phyloP scores from a whole-genome alignment of 2,113 vertebrate genomes.

The Dolichallabes microphthalmus region DNA sequence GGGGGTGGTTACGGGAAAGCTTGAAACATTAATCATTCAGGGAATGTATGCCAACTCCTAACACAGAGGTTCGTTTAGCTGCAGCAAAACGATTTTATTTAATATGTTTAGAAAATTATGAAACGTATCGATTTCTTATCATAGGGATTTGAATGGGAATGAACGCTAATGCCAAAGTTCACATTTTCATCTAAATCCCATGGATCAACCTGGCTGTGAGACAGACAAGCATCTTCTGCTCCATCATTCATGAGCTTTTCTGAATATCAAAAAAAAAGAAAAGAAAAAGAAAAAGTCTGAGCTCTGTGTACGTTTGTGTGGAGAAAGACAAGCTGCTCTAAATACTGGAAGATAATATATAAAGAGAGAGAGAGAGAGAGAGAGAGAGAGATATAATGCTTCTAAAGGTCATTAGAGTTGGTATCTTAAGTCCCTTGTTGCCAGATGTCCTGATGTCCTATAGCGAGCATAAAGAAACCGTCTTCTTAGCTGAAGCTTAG shows the following conservation, averaged over 20 bases:
- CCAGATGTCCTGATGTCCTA: conserved; percentile 45
- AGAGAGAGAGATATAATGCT: conserved; percentile 12
- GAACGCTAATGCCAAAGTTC: conserved; percentile 37
- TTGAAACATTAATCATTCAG: background rate
- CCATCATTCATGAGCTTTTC: conserved; percentile 54
- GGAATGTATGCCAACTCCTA: no score
- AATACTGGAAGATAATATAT: conserved; percentile 22
- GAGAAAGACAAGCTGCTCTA: conserved; percentile 33
- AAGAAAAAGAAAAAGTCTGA: conserved; percentile 1
- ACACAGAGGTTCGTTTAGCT: background rate
- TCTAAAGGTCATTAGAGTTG: conserved; percentile 41
- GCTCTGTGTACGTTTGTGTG: conserved; percentile 27
- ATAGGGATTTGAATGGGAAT: conserved; percentile 28
- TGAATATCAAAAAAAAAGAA: conserved; percentile 40
- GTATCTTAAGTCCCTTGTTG: conserved; percentile 33
- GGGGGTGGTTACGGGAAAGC: background rate
- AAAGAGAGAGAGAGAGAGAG: conserved; percentile 26
- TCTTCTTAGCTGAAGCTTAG: conserved; percentile 14
- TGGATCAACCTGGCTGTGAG: conserved; percentile 38
- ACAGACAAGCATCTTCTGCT: conserved; percentile 55
- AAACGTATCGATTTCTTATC: background rate
- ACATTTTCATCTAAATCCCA: conserved; percentile 49
- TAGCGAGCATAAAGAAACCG: conserved; percentile 23
- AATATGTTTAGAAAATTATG: background rate
- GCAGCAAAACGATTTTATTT: background rate